These are phyloP conservation scores for Anarhynchus alexandrinus DNA, from an alignment of 2,113 vertebrate species.

Conservation along the genomic window DNA sequence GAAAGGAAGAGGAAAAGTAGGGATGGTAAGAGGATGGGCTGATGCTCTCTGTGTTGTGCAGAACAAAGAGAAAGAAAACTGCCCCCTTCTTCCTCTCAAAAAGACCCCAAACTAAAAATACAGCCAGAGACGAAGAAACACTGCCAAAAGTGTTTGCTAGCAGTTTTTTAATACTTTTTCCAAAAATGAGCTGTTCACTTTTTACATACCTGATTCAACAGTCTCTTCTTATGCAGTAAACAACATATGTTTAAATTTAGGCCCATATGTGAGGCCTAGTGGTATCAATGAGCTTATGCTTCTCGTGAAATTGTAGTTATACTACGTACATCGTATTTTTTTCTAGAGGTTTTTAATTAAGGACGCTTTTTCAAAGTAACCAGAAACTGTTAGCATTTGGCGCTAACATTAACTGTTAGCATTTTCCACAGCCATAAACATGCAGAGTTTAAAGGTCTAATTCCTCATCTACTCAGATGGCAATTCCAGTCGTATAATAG, in stretches of 20 bases:
- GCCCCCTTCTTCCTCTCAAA: not conserved
- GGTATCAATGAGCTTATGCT: not conserved
- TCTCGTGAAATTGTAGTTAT: not conserved
- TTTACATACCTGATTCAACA: not conserved
- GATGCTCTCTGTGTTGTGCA: not conserved
- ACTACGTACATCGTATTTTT: not conserved
- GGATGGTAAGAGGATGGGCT: not conserved
- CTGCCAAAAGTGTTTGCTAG: not conserved
- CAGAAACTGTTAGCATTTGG: not conserved
- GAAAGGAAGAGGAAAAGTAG: not conserved
- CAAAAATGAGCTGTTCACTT: not conserved
- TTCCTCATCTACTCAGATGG: not conserved
- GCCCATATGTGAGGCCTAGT: not conserved
- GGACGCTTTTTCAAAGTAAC: not conserved
- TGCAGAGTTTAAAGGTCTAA: not conserved
- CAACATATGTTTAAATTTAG: not conserved
- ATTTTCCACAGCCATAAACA: not conserved
- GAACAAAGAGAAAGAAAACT: not conserved
- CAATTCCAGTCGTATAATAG: not conserved
- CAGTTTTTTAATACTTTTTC: not conserved
- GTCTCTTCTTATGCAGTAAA: not conserved
- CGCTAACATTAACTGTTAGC: not conserved
- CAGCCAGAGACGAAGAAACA: not conserved
- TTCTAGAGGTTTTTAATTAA: not conserved
- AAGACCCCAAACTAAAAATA: not conserved